Evolutionary conservation across 2,888 invertebrate species (phyloP).

Genomic region (Agriotes lineatus): DNA sequence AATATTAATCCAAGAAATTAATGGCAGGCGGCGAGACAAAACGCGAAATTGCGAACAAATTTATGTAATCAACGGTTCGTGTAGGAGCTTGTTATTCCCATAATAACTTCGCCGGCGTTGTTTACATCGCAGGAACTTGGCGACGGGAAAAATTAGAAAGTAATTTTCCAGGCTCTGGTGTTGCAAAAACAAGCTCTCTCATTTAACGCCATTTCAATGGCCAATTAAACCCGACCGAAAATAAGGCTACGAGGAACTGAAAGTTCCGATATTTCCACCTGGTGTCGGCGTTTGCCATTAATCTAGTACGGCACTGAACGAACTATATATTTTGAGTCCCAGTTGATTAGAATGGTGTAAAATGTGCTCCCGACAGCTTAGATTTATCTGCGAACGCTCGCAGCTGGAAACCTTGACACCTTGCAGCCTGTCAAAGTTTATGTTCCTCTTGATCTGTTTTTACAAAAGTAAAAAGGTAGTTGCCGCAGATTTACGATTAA

Average conservation of each 20-base stretch:
- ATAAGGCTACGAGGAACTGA: not conserved
- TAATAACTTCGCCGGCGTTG: not conserved
- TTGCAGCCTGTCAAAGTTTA: not conserved
- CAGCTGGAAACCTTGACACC: not conserved
- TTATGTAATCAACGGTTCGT: slow-evolving; percentile 6
- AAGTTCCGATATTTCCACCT: not conserved
- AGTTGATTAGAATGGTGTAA: slow-evolving; percentile 3
- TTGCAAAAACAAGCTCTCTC: not conserved
- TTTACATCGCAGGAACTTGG: not conserved
- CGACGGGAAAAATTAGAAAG: not conserved
- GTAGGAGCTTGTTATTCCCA: slow-evolving; percentile 3
- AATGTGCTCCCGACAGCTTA: not conserved
- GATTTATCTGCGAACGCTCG: slow-evolving; percentile 1
- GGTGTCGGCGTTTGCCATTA: not conserved
- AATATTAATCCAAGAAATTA: not conserved
- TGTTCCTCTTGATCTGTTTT: no score
- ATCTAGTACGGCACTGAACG: not conserved
- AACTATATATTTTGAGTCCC: not conserved
- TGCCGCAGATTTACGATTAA: no score
- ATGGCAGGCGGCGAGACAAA: not conserved
- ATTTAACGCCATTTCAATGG: not conserved
- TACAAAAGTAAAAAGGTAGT: no score
- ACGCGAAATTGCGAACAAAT: not conserved
- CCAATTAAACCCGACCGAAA: not conserved
- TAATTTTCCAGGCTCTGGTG: not conserved